These are phyloP conservation scores for Myoxocephalus aenaeus DNA, from an alignment of 2,797 vertebrate genomes.

Conservation along the genomic window DNA sequence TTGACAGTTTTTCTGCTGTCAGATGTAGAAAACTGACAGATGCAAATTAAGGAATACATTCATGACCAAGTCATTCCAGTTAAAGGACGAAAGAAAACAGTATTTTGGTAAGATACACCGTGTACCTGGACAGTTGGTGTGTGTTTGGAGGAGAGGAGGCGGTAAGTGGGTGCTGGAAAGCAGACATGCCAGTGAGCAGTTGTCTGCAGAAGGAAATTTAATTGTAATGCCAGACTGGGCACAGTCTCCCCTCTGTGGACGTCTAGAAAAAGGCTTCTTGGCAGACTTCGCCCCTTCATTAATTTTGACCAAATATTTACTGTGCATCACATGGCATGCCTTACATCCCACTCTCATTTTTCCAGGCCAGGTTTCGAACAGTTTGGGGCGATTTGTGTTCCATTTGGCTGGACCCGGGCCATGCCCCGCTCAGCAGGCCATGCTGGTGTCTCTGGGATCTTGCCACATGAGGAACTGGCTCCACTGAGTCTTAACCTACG, in stretches of 20 bases:
- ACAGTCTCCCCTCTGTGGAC: constrained; percentile 74
- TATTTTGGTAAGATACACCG: constrained; percentile 23
- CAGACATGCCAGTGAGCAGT: constrained; percentile 65
- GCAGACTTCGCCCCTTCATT: constrained; percentile 79
- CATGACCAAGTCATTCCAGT: constrained; percentile 35
- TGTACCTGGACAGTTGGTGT: constrained; percentile 70
- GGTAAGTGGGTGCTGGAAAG: constrained; percentile 73
- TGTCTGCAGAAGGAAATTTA: constrained; percentile 79
- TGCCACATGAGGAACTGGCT: constrained; percentile 72
- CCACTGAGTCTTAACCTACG: constrained; percentile 74
- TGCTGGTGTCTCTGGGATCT: constrained; percentile 67
- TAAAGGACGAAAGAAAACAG: constrained; percentile 26
- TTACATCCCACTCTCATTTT: constrained; percentile 72
- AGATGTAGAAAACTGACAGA: constrained; percentile 43
- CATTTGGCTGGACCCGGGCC: constrained; percentile 70
- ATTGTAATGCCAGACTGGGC: constrained; percentile 80
- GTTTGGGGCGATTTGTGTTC: constrained; percentile 73
- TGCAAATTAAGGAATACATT: constrained; percentile 31
- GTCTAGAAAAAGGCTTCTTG: constrained; percentile 74
- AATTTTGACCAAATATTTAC: constrained; percentile 85
- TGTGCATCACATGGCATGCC: constrained; percentile 76
- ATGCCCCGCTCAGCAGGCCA: constrained; percentile 69
- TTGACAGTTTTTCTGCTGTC: constrained; percentile 45
- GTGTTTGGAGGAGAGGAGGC: constrained; percentile 47
- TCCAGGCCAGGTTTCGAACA: constrained; percentile 73